phyloP scores from a whole-genome alignment of 2,113 vertebrate species.

The Nerophis lumbriciformis region DNA sequence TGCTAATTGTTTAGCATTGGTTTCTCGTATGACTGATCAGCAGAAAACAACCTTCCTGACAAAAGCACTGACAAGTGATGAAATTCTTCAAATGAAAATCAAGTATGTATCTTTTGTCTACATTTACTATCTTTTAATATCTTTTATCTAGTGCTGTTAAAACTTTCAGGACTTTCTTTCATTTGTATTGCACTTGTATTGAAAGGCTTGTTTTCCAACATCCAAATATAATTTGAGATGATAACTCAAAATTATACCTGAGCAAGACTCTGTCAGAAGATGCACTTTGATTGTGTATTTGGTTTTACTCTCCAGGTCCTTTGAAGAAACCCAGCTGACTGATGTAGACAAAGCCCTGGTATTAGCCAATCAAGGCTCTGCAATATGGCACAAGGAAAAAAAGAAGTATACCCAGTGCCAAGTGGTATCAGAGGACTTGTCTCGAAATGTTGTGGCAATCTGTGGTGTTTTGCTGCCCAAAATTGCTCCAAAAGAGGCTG shows the following conservation, averaged over 20 bases:
- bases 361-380: slow-evolving; percentile 79
- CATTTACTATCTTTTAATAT: too few relatives aligned
- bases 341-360: slow-evolving; percentile 84
- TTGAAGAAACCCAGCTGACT: slow-evolving; percentile 83
- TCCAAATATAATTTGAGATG: neutral
- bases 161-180: too few relatives aligned
- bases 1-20: slow-evolving; percentile 87
- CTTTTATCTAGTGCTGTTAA: neutral
- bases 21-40: slow-evolving; percentile 93
- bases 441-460: slow-evolving; percentile 78
- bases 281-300: neutral
- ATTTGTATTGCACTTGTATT: too few relatives aligned
- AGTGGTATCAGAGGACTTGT: slow-evolving; percentile 82
- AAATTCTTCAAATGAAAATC: slow-evolving; percentile 87
- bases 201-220: too few relatives aligned
- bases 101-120: slow-evolving; percentile 73
- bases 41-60: slow-evolving; percentile 88
- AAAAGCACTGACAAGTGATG: slow-evolving; percentile 85
- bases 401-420: slow-evolving; percentile 74
- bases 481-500: slow-evolving; percentile 43
- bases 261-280: neutral
- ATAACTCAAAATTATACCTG: too few relatives aligned
- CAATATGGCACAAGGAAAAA: slow-evolving; percentile 78
- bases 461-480: slow-evolving; percentile 86
- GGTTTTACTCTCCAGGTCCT: slow-evolving; percentile 62